Base-by-base conservation (phyloP, 2,888 invertebrate species). In the Sipha maydis region DNA sequence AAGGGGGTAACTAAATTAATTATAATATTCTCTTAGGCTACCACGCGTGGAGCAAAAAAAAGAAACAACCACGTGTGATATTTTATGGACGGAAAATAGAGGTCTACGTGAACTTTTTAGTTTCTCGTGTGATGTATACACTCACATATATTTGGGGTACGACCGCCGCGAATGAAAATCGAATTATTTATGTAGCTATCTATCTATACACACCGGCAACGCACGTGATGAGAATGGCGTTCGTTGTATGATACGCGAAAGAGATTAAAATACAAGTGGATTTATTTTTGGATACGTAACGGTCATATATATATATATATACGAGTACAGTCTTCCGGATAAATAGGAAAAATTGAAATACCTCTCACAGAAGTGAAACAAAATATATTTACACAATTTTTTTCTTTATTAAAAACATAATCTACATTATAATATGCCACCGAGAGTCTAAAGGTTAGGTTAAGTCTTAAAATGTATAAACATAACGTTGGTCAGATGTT, bases 221-320 rank as follows among this genome's bases (percentile, higher is more conserved):
- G 69, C 3, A 82, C 82, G 82, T 69, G 82, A 82, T 69, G 28
- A 41, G 67, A 69, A 82, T 69, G 41, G 41, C n/a, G 38, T 5
- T 5, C 38, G n/a, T 19, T 69, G 3, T 61, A 67, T n/a, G 5
- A 25, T 61, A 21, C 61, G 61, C 25, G 34, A 61, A 80, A 67
- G 17, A 82, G 41, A 82, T 67, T 80, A 41, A 80, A n/a, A 67
- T 34, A 67, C 67, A n/a, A 28, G 82, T 41, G 48, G 67, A 82
- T 41, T 82, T 82, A n/a, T 69, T 28, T 69, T 69, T 11, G 41
- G 61, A 38, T 31, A 21, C 61, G 31, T 48, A 19, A 34, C 61
- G 25, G 5, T 1, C 21, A 61, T 8, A 61, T 5, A 17, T 21
- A 56, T 5, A 21, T 25, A 21, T 8, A 17, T 25, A 61, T 21